Base-by-base conservation (phyloP, 2,797 vertebrate genomes). In the Potorous gilbertii region DNA sequence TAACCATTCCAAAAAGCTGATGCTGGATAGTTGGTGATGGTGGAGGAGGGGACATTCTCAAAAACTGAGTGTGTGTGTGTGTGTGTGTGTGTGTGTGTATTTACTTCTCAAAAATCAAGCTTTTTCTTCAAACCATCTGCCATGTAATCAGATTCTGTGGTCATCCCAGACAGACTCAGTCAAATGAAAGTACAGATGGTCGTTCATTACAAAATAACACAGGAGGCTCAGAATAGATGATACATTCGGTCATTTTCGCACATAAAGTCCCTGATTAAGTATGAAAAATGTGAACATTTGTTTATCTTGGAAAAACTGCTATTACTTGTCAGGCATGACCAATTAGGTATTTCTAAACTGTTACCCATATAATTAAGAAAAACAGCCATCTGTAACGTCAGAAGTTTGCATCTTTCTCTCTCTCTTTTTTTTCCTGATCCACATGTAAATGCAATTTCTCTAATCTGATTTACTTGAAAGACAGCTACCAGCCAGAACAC, bases 301-400 rank as follows among this genome's bases (percentile, higher is more conserved):
- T 98, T 99, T 98, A 98, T 98, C 98, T 99, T 98, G 96, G 98
- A 98, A 98, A 98, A 98, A 99, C 97, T 97, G 98, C 97, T 98
- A 98, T 98, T 98, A 98, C 97, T 98, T 98, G 98, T 99, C 98
- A 99, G 98, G 99, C 98, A 98, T 99, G 98, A 99, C 98, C 98
- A 98, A 99, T 99, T 98, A 99, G 98, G 97, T 98, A 98, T 98
- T 98, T 98, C 98, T 98, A 98, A 98, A 98, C 97, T 97, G 97
- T 97, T 98, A 98, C 97, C 97, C 98, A 98, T 97, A 97, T 98
- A 99, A 99, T 99, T 99, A 98, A 98, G 98, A 98, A 99, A 99
- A 99, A 98, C 98, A 99, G 96, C 98, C 99, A 99, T 99, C 98
- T 99, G 98, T 98, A 98, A 99, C 99, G 98, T 98, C 98, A 98